Conservation (phyloP, 2,113 vertebrate species). For the Copsychus sechellarum region DNA sequence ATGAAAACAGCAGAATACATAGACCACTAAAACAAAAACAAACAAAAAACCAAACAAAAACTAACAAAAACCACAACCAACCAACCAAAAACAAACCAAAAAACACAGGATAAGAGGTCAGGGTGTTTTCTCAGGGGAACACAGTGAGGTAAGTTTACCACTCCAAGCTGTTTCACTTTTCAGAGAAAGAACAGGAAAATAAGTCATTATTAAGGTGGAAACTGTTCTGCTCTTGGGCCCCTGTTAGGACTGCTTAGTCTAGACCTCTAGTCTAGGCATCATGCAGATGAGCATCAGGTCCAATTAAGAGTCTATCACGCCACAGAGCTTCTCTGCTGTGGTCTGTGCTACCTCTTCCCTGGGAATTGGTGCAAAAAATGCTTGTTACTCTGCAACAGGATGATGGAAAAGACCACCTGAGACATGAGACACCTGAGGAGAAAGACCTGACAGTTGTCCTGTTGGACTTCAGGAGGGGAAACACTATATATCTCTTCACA, state of each 20-base stretch:
- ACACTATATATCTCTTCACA: background rate
- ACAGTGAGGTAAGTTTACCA: background rate
- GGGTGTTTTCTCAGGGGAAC: background rate
- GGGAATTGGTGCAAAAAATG: background rate
- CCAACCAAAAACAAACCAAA: background rate
- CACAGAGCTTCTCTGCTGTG: background rate
- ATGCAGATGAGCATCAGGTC: background rate
- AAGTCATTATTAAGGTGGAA: background rate
- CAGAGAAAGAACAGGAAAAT: background rate
- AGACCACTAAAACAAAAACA: fast-evolving
- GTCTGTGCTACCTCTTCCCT: background rate
- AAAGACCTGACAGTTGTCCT: background rate
- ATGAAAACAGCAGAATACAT: background rate
- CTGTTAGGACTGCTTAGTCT: background rate
- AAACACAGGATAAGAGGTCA: background rate
- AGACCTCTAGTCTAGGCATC: background rate
- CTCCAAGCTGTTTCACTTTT: background rate
- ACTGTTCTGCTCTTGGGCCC: background rate
- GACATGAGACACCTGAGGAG: background rate
- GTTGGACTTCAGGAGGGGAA: background rate
- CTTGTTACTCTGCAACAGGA: background rate
- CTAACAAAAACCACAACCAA: background rate
- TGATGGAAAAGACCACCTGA: background rate
- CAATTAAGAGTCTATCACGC: background rate
- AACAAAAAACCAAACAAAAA: background rate